These are phyloP conservation scores for Nebria ingens DNA, from an alignment of 1,140 invertebrate species.

Conservation along the genomic window DNA sequence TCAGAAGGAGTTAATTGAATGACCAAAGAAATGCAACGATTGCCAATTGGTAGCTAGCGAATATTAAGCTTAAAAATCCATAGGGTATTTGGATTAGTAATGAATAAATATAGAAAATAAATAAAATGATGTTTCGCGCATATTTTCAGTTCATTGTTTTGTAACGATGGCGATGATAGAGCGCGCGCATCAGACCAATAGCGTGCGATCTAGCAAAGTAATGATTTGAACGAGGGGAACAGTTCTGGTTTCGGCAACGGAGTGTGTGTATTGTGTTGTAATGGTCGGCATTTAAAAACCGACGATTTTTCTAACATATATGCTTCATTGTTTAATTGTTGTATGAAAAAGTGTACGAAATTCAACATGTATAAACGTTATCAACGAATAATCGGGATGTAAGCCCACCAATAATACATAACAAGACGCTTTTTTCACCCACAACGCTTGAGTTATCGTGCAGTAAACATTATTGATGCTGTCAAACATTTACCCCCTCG, in stretches of 20 bases:
- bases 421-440: not conserved
- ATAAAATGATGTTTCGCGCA: too few relatives aligned
- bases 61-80: too few relatives aligned
- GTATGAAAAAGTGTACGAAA: not conserved
- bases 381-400: not conserved
- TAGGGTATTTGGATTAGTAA: too few relatives aligned
- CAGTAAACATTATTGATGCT: not conserved
- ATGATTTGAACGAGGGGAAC: constrained; percentile 2
- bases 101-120: too few relatives aligned
- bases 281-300: not conserved
- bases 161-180: not conserved
- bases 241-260: not conserved
- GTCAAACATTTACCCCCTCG: too few relatives aligned
- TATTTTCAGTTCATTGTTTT: too few relatives aligned
- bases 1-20: too few relatives aligned
- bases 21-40: too few relatives aligned
- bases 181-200: not conserved
- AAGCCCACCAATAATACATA: not conserved
- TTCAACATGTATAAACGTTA: not conserved
- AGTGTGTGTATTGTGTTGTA: not conserved
- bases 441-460: not conserved
- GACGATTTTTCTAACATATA: not conserved
- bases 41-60: too few relatives aligned
- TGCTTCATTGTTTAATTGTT: not conserved
- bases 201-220: not conserved